A percentile compares a stretch with the other conserved stretches of the same genome.
These are phyloP conservation scores for Xenopus laevis DNA, from an alignment of 2,113 vertebrate species.

Conservation along the genomic window DNA sequence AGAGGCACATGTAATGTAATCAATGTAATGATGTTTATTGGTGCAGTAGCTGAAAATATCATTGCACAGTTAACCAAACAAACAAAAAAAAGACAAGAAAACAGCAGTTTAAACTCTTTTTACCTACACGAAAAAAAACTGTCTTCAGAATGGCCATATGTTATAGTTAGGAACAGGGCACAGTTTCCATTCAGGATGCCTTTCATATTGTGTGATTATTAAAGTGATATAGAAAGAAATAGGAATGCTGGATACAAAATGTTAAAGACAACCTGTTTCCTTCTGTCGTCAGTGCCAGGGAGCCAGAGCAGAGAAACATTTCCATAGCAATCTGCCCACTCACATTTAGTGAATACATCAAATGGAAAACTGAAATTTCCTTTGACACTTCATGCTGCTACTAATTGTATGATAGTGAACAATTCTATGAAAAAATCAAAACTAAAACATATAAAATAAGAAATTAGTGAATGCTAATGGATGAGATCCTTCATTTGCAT, in stretches of 20 bases:
- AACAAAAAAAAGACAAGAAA: too few species aligned
- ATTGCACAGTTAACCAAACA: too few species aligned
- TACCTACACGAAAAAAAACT: too few species aligned
- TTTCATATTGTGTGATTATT: too few species aligned
- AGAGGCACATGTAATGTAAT: too few species aligned
- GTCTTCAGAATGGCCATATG: too few species aligned
- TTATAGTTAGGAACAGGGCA: too few species aligned
- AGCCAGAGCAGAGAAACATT: constrained; percentile 27
- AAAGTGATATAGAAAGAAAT: too few species aligned
- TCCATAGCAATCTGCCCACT: constrained; percentile 43
- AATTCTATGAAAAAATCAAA: not conserved
- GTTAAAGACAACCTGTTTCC: constrained; percentile 18
- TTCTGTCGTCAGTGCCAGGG: constrained; percentile 17
- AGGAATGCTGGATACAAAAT: constrained; percentile 8
- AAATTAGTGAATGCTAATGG: not conserved
- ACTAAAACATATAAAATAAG: constrained; percentile 1
- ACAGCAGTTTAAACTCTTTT: too few species aligned
- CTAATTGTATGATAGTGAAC: not conserved
- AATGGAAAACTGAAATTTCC: constrained; percentile 6
- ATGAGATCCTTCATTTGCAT: not conserved
- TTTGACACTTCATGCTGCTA: not conserved
- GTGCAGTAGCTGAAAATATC: too few species aligned
- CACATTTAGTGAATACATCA: constrained; percentile 15
- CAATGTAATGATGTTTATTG: too few species aligned
- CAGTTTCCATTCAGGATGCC: too few species aligned